Conservation (phyloP, 2,113 vertebrate species). For the Poecilia latipinna region DNA sequence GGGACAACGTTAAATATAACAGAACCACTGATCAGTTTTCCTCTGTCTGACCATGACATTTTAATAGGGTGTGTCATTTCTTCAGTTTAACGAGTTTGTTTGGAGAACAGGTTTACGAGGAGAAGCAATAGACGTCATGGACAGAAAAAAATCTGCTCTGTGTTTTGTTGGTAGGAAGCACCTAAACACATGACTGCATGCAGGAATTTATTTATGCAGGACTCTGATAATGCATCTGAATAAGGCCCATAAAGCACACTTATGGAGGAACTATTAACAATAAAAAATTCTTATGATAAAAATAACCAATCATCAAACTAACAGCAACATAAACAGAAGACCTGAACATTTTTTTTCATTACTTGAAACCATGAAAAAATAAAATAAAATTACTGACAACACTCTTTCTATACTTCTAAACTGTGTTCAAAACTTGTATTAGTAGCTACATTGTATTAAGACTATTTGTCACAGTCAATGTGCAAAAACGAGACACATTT, state of each 20-base stretch:
- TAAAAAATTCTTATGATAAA: neutral
- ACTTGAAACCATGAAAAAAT: too few species aligned
- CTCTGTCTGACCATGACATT: neutral
- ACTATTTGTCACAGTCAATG: too few species aligned
- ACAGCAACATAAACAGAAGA: too few species aligned
- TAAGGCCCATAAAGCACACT: neutral
- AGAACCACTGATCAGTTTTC: conserved; percentile 3
- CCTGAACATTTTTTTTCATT: too few species aligned
- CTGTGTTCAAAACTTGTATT: too few species aligned
- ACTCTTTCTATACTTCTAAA: too few species aligned
- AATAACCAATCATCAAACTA: neutral
- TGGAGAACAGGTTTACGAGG: conserved; percentile 14
- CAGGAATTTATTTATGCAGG: conserved; percentile 10
- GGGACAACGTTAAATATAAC: neutral
- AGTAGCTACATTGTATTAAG: too few species aligned
- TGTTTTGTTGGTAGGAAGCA: conserved; percentile 21
- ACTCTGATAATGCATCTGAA: neutral
- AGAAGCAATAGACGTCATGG: neutral
- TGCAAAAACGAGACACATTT: too few species aligned
- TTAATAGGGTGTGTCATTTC: conserved; percentile 8
- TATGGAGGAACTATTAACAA: too few species aligned
- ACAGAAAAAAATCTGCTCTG: conserved; percentile 6
- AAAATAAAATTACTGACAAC: too few species aligned
- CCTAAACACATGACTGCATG: conserved; percentile 1
- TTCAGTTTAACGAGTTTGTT: conserved; percentile 1